Evolutionary conservation across 2,113 vertebrate genomes (phyloP).

Genomic region (Desmodus rotundus): DNA sequence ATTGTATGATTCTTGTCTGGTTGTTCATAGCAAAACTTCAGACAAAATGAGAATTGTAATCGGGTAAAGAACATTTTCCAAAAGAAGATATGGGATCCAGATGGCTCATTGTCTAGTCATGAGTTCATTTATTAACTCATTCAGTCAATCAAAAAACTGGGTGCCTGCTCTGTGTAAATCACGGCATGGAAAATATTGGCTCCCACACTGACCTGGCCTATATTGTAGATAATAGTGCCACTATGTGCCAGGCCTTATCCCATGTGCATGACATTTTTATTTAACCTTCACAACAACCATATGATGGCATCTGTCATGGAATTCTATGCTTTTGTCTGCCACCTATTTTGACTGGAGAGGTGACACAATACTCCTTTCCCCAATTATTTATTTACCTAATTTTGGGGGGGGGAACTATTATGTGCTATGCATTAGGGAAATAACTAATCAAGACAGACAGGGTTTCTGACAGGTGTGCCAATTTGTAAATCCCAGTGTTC

Average conservation of each 20-base stretch:
- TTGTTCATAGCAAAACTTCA: conserved; percentile 35
- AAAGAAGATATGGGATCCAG: conserved; percentile 14
- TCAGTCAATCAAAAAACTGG: background rate
- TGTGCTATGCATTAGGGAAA: background rate
- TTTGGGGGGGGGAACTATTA: background rate
- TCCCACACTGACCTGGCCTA: background rate
- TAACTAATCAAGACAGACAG: background rate
- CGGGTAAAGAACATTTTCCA: conserved; percentile 8
- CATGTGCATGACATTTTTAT: background rate
- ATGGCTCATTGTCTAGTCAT: background rate
- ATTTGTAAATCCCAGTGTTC: background rate
- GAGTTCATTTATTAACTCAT: background rate
- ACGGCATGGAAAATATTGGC: background rate
- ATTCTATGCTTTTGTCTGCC: background rate
- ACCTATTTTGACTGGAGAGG: background rate
- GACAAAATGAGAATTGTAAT: background rate
- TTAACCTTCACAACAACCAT: background rate
- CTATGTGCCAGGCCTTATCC: background rate
- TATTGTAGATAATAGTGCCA: background rate
- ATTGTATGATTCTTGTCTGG: background rate
- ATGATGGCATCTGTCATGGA: background rate
- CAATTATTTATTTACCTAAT: background rate
- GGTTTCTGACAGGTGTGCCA: background rate
- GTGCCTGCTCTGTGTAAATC: background rate
- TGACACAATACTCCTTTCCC: background rate